Evolutionary conservation across 2,113 vertebrate species (phyloP).

Genomic region (Tychaedon coryphoeus): DNA sequence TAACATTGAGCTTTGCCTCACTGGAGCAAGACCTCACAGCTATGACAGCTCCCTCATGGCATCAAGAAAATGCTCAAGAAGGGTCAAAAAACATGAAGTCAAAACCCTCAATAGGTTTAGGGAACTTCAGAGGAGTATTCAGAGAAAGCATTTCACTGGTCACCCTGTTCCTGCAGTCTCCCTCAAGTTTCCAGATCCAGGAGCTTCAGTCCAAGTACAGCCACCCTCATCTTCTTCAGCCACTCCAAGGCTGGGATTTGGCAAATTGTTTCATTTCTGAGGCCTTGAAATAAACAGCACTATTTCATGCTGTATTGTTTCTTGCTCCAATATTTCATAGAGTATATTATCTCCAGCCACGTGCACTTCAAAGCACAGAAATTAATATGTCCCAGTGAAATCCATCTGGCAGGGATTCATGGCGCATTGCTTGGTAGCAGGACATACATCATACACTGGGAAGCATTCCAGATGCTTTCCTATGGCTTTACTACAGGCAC

Average conservation of each 20-base stretch:
- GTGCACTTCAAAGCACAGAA: not conserved
- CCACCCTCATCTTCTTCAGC: not conserved
- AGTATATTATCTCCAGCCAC: not conserved
- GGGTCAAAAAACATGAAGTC: not conserved
- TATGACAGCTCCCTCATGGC: rapidly evolving
- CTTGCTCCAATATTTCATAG: not conserved
- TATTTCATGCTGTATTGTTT: not conserved
- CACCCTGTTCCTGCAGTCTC: not conserved
- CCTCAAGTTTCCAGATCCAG: not conserved
- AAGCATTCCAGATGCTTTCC: not conserved
- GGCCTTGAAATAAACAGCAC: not conserved
- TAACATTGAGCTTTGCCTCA: rapidly evolving
- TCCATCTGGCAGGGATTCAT: not conserved
- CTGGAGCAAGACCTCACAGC: not conserved
- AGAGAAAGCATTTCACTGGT: not conserved
- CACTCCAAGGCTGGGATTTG: not conserved
- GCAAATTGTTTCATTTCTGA: not conserved
- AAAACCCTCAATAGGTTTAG: not conserved
- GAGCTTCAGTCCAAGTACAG: not conserved
- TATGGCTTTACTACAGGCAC: not conserved
- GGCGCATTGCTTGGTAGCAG: not conserved
- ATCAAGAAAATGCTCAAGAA: not conserved
- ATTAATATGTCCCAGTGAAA: not conserved
- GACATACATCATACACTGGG: not conserved
- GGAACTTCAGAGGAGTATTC: not conserved